Evolutionary conservation across 2,888 invertebrate species (phyloP).

Genomic region (Clistopyga incitator): DNA sequence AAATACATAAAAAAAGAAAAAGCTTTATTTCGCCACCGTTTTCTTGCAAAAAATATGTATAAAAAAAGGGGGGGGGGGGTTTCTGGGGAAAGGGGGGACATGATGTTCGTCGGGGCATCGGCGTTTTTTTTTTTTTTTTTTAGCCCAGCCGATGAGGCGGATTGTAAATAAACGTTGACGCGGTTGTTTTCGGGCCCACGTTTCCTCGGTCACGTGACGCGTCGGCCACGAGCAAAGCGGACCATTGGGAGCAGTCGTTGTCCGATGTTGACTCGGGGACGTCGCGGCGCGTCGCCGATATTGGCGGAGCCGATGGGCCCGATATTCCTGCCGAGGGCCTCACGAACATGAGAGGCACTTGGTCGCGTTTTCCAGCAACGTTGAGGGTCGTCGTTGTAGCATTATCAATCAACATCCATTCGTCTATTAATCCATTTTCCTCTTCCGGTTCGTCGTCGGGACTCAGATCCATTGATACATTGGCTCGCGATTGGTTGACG

Average conservation of each 20-base stretch:
- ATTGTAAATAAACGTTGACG: slow-evolving; percentile 25
- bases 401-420: slow-evolving; percentile 20
- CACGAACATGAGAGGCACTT: slow-evolving; percentile 40
- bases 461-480: slow-evolving; percentile 36
- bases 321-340: slow-evolving; percentile 3
- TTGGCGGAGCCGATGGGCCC: neutral
- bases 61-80: slow-evolving; percentile 74
- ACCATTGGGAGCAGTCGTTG: slow-evolving; percentile 65
- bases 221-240: slow-evolving; percentile 2
- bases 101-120: slow-evolving; percentile 47
- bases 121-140: slow-evolving; percentile 41
- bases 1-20: slow-evolving; percentile 81
- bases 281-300: slow-evolving; percentile 18
- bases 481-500: slow-evolving; percentile 25
- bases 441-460: slow-evolving; percentile 68
- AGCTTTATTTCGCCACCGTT: slow-evolving; percentile 85
- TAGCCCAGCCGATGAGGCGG: slow-evolving; percentile 31
- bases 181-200: slow-evolving; percentile 29
- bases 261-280: slow-evolving; percentile 7
- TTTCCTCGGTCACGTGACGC: neutral
- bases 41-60: slow-evolving; percentile 83
- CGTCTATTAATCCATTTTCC: slow-evolving; percentile 40
- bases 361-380: slow-evolving; percentile 25
- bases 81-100: slow-evolving; percentile 33
- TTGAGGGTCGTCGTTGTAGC: slow-evolving; percentile 11